Percentiles rank a stretch among this genome's conserved stretches.
phyloP scores from a whole-genome alignment of 1,140 invertebrate species.

The Nymphalis io region DNA sequence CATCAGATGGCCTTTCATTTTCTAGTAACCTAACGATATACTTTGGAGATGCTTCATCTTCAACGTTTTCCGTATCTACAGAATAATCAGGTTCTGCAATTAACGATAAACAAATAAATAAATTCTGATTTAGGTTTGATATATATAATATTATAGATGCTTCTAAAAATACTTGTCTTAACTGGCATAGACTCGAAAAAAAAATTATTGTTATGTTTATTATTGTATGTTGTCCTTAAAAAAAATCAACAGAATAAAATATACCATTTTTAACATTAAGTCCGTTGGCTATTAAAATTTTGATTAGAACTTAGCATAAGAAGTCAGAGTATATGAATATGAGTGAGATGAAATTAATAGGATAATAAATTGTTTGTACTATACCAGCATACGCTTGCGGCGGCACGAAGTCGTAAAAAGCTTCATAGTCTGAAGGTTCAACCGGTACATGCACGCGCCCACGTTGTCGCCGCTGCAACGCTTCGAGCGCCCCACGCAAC shows the following conservation, averaged over 20 bases:
- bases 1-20: conserved; percentile 54
- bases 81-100: conserved; percentile 67
- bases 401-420: conserved; percentile 65
- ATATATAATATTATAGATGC: too few relatives aligned
- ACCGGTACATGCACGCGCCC: conserved; percentile 55
- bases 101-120: not conserved
- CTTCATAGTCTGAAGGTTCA: conserved; percentile 58
- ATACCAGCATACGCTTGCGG: conserved; percentile 67
- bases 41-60: conserved; percentile 60
- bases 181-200: too few relatives aligned
- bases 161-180: too few relatives aligned
- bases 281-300: not conserved
- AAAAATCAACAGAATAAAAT: too few relatives aligned
- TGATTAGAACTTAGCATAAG: too few relatives aligned
- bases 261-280: too few relatives aligned
- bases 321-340: too few relatives aligned
- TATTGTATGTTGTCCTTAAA: not conserved
- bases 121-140: too few relatives aligned
- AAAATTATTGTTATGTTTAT: too few relatives aligned
- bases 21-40: conserved; percentile 68
- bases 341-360: not conserved
- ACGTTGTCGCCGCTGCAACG: conserved; percentile 73
- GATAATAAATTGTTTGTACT: not conserved
- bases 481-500: conserved; percentile 73
- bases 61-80: conserved; percentile 61